These are phyloP conservation scores for Ormyrus rosae DNA, from an alignment of 2,888 invertebrate species.

Conservation along the genomic window DNA sequence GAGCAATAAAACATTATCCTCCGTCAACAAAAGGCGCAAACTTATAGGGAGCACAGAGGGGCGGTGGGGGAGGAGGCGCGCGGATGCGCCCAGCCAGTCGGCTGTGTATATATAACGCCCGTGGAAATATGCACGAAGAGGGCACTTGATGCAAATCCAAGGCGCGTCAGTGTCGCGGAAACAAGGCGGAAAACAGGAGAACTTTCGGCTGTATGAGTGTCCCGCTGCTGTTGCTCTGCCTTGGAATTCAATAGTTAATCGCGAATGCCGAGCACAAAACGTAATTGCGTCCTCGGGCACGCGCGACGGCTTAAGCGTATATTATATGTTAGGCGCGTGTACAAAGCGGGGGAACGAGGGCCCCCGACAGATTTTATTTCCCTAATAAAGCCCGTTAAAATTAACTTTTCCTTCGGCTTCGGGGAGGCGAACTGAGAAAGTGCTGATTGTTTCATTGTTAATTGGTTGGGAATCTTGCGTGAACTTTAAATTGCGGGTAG, in stretches of 20 bases:
- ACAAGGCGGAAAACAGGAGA: slow-evolving; percentile 55
- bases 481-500: too few relatives aligned
- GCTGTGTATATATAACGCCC: not conserved
- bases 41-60: slow-evolving; percentile 25
- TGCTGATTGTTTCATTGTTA: too few relatives aligned
- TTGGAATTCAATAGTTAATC: slow-evolving; percentile 59
- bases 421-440: too few relatives aligned
- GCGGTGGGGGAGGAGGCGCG: not conserved
- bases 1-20: slow-evolving; percentile 34
- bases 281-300: slow-evolving; percentile 40
- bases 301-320: not conserved
- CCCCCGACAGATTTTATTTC: too few relatives aligned
- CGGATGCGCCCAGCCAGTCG: too few relatives aligned
- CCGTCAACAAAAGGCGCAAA: slow-evolving; percentile 9
- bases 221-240: not conserved
- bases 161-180: slow-evolving; percentile 46
- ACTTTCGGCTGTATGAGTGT: slow-evolving; percentile 9
- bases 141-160: slow-evolving; percentile 49
- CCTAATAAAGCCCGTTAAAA: too few relatives aligned
- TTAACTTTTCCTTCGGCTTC: too few relatives aligned
- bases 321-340: too few relatives aligned
- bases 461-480: too few relatives aligned
- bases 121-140: slow-evolving; percentile 24
- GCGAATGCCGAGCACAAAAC: slow-evolving; percentile 56
- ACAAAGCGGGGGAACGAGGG: too few relatives aligned